These are phyloP conservation scores for Megaleporinus macrocephalus DNA, from an alignment of 2,113 vertebrate species.

Conservation along the genomic window DNA sequence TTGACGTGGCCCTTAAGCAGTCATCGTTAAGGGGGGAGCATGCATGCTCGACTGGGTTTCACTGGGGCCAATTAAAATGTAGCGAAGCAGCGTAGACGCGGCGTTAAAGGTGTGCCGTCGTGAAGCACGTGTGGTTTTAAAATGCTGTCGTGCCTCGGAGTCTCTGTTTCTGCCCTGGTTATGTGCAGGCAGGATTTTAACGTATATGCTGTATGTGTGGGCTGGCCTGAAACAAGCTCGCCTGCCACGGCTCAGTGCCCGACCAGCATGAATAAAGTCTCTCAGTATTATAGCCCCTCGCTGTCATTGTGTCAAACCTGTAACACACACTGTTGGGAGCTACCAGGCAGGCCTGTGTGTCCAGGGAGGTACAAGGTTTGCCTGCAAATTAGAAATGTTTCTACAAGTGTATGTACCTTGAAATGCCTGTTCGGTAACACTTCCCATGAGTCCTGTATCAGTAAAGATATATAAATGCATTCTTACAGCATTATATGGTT, in stretches of 20 bases:
- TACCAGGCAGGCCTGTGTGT: background rate
- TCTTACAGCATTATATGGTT: too few species aligned
- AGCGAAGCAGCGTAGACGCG: slow-evolving; percentile 36
- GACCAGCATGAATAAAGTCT: background rate
- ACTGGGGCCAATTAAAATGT: slow-evolving; percentile 75
- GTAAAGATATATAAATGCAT: too few species aligned
- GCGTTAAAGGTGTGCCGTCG: background rate
- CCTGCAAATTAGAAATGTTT: too few species aligned
- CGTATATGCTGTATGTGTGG: background rate
- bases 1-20: slow-evolving; percentile 12
- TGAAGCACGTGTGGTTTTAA: background rate
- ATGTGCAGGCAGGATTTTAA: background rate
- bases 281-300: background rate
- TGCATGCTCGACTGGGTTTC: slow-evolving; percentile 55
- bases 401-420: too few species aligned
- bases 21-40: background rate
- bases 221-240: too few species aligned
- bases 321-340: background rate
- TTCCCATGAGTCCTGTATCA: too few species aligned
- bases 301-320: background rate
- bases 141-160: too few species aligned
- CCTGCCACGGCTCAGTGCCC: too few species aligned
- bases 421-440: too few species aligned
- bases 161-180: background rate
- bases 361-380: background rate